Evolutionary conservation across 2,797 vertebrate species (phyloP), one percentile per base, ranked within the genome.

Genomic region (Enteromius argenteus): DNA sequence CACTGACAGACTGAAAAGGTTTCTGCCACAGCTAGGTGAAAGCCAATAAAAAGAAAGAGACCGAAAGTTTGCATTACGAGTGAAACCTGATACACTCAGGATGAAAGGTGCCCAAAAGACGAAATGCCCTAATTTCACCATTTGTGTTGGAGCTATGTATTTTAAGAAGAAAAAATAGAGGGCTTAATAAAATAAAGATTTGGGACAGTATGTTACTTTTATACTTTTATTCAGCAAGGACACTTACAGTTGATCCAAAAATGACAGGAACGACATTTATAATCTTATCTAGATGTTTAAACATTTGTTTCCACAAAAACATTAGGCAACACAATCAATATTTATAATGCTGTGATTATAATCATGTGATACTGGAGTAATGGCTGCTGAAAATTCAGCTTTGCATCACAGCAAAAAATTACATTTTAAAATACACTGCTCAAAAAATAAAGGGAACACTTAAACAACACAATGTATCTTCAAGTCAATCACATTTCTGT

Each of bases 21-120:
- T 80, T 80, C 32, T 56, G 8, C 66, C 37, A 79, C 35, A 74
- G 37, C 21, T 60, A 42, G 62, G 72, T 80, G 30, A 81, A 83
- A 73, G 67, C 56, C 60, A 85, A 60, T 53, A 80, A 69, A 60
- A 32, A 64, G 79, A 44, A 51, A 27, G 15, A 44, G 9, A 44
- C 62, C 27, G 30, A 49, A 13, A 32, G 39, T 17, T 35, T 44
- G 44, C n/a, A 71, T 68, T 27, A 71, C 30, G 4, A 27, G 23
- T 21, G 37, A 30, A 39, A 44, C 14, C n/a, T 42, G 23, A 44
- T 32, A 32, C n/a, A 56, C 78, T 37, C 5, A 19, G 10, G 60
- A 49, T 23, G 44, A 51, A 80, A 6, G 21, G 46, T 49, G 21
- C 23, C n/a, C 19, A 5, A 49, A 66, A 79, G 19, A 21, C 10